These are phyloP conservation scores for Aurelia sp. DNA, from an alignment of 30 jellyfish, hydroid and myxozoan genomes.

Conservation along the genomic window DNA sequence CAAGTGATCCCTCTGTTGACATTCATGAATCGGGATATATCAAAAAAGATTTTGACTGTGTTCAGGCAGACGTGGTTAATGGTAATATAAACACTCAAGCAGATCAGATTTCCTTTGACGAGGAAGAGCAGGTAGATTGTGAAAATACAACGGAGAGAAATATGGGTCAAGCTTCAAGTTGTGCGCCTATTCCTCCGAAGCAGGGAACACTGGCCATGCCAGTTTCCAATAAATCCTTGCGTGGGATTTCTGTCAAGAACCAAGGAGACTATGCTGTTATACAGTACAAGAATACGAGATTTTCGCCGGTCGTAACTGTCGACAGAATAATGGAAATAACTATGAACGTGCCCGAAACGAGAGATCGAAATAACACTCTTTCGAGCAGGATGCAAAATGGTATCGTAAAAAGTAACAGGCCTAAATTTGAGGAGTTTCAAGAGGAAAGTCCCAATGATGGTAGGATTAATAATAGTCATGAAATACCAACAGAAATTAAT, in stretches of 20 bases:
- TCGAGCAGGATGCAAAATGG: too few relatives aligned
- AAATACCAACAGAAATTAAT: too few relatives aligned
- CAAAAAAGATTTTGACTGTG: not conserved
- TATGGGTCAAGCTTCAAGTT: conserved; percentile 66
- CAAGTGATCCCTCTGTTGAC: not conserved
- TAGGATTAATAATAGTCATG: too few relatives aligned
- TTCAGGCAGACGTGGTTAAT: too few relatives aligned
- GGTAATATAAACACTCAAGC: not conserved
- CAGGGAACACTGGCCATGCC: conserved; percentile 78
- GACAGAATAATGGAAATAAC: conserved; percentile 46
- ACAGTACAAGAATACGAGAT: conserved; percentile 35
- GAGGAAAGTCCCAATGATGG: too few relatives aligned
- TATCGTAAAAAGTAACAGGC: too few relatives aligned
- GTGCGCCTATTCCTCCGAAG: conserved; percentile 2
- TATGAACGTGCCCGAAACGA: conserved; percentile 18
- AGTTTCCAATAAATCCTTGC: conserved; percentile 18
- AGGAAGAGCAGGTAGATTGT: not conserved
- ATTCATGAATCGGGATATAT: not conserved
- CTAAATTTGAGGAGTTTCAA: too few relatives aligned
- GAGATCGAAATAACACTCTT: not conserved
- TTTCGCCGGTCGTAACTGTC: conserved; percentile 57
- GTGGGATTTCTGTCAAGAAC: conserved; percentile 49
- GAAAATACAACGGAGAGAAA: not conserved
- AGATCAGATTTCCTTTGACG: conserved; percentile 3
- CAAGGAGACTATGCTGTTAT: conserved; percentile 73